A percentile compares a stretch with the other conserved stretches of the same genome.
Evolutionary conservation across 2,113 vertebrate species (phyloP).

Genomic region (Ascaphus truei): DNA sequence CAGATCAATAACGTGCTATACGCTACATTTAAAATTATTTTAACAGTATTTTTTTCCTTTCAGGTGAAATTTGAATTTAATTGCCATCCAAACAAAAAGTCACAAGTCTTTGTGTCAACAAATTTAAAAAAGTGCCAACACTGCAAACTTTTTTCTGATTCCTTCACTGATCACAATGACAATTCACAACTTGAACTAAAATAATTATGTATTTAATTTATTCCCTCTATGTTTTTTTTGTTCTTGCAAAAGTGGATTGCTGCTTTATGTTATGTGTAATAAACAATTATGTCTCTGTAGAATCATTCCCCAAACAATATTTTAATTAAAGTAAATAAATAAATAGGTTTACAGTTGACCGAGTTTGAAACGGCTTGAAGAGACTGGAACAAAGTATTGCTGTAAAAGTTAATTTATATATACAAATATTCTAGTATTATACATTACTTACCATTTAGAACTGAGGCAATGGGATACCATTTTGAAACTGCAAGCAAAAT

Average conservation of each 20-base stretch:
- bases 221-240: neutral
- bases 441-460: neutral
- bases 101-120: too few relatives aligned
- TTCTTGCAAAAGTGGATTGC: neutral
- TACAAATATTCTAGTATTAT: neutral
- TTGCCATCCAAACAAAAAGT: too few relatives aligned
- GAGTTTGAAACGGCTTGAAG: neutral
- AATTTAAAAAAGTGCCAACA: too few relatives aligned
- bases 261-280: neutral
- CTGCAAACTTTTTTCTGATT: too few relatives aligned
- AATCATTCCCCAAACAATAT: neutral
- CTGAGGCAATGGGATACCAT: too few relatives aligned
- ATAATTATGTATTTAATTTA: neutral
- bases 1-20: too few relatives aligned
- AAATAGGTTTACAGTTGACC: neutral
- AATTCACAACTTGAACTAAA: too few relatives aligned
- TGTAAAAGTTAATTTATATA: neutral
- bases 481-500: too few relatives aligned
- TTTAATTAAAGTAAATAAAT: neutral
- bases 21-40: too few relatives aligned
- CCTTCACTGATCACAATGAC: too few relatives aligned
- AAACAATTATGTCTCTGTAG: neutral
- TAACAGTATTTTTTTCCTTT: too few relatives aligned
- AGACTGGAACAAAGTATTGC: neutral
- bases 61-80: too few relatives aligned